Percentiles rank a stretch among this genome's conserved stretches.
These are phyloP conservation scores for Hofmannophila pseudospretella DNA, from an alignment of 2,888 invertebrate species.

Conservation along the genomic window DNA sequence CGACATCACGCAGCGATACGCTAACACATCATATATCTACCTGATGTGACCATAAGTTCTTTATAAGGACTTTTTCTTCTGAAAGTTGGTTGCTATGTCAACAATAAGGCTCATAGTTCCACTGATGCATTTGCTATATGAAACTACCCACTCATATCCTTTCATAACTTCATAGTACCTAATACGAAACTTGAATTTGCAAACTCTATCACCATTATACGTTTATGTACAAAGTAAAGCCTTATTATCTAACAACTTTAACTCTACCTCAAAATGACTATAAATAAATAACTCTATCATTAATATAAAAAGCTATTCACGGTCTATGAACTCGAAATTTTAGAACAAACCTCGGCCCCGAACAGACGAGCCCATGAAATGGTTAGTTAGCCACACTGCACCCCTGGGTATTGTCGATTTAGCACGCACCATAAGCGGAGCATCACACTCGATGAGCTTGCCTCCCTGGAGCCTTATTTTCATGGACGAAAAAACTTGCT, in stretches of 20 bases:
- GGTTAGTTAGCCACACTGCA: slow-evolving; percentile 48
- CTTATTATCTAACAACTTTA: too few species aligned
- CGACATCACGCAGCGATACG: slow-evolving; percentile 16
- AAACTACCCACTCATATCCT: too few species aligned
- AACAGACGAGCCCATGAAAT: slow-evolving; percentile 53
- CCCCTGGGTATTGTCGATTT: slow-evolving; percentile 71
- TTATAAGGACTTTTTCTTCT: too few species aligned
- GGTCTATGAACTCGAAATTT: slow-evolving; percentile 36
- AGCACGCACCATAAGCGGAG: slow-evolving; percentile 71
- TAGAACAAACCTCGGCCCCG: slow-evolving; percentile 45
- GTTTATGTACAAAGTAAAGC: too few species aligned
- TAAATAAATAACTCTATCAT: slow-evolving; percentile 8
- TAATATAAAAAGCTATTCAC: slow-evolving; percentile 23
- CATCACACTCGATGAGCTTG: slow-evolving; percentile 40
- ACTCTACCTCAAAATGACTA: not conserved
- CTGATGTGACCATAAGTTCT: too few species aligned
- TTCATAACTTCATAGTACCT: too few species aligned
- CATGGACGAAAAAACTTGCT: slow-evolving; percentile 3
- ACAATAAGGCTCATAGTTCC: too few species aligned
- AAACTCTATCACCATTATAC: too few species aligned
- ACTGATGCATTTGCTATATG: too few species aligned
- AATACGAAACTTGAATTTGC: too few species aligned
- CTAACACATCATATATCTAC: too few species aligned
- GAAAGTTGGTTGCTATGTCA: too few species aligned
- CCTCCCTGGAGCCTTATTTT: slow-evolving; percentile 35